Evolutionary conservation across 2,797 vertebrate species (phyloP).

Genomic region (Eulemur coronatus): DNA sequence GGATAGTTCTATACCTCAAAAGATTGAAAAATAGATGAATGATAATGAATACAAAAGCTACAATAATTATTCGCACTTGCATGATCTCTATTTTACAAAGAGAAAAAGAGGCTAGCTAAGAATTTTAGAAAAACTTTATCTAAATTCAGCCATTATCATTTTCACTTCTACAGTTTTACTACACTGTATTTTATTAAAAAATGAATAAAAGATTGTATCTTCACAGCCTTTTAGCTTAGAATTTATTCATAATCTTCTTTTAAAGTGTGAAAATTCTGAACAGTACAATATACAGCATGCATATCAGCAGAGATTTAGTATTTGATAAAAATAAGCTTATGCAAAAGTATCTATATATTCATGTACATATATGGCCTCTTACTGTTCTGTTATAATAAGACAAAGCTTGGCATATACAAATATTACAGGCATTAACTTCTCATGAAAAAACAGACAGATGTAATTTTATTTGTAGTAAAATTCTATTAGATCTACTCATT

Average conservation of each 20-base stretch:
- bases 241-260: not conserved
- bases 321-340: slow-evolving; percentile 11
- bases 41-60: not conserved
- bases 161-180: not conserved
- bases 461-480: slow-evolving; percentile 55
- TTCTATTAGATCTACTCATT: slow-evolving; percentile 59
- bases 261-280: not conserved
- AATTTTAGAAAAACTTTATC: slow-evolving; percentile 25
- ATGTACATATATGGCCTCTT: not conserved
- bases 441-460: slow-evolving; percentile 48
- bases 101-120: not conserved
- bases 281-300: not conserved
- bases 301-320: not conserved
- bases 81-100: not conserved
- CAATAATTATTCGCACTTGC: not conserved
- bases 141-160: slow-evolving; percentile 8
- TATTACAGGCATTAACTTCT: slow-evolving; percentile 55
- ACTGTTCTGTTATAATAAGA: slow-evolving; percentile 53
- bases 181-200: not conserved
- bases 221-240: not conserved
- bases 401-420: slow-evolving; percentile 67
- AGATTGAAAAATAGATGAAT: not conserved
- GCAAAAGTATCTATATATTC: not conserved
- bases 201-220: not conserved
- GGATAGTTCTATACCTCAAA: not conserved